These are phyloP conservation scores for Cacoxenus indagator DNA, from an alignment of 2,888 invertebrate species.

Conservation along the genomic window DNA sequence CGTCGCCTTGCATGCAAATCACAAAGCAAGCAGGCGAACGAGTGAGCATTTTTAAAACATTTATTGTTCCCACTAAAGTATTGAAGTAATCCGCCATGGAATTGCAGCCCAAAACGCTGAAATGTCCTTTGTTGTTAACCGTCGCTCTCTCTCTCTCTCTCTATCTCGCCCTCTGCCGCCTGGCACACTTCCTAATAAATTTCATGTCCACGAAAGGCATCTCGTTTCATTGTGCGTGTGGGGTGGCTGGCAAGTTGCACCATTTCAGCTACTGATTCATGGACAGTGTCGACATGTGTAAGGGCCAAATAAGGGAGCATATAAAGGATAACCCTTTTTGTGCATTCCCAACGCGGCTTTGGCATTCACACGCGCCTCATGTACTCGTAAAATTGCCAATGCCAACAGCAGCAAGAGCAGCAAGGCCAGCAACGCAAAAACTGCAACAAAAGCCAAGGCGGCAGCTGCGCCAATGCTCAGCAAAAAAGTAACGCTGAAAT, in stretches of 20 bases:
- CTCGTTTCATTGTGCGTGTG: neutral
- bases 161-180: neutral
- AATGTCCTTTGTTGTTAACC: neutral
- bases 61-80: conserved; percentile 16
- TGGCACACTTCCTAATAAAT: conserved; percentile 1
- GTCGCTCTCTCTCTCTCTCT: neutral
- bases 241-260: neutral
- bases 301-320: too few relatives aligned
- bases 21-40: conserved; percentile 1
- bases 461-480: neutral
- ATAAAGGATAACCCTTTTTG: neutral
- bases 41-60: conserved; percentile 1
- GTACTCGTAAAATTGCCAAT: conserved; percentile 4
- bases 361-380: neutral
- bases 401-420: neutral
- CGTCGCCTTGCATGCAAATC: conserved; percentile 14
- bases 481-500: conserved; percentile 1
- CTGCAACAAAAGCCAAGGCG: neutral
- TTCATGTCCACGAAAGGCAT: neutral
- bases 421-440: neutral
- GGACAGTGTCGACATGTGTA: too few relatives aligned
- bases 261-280: neutral
- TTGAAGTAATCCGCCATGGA: conserved; percentile 13
- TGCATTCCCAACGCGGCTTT: conserved; percentile 16
- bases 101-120: conserved; percentile 1